phyloP scores from a whole-genome alignment of 2,797 vertebrate genomes.

The Lycodopsis pacificus region DNA sequence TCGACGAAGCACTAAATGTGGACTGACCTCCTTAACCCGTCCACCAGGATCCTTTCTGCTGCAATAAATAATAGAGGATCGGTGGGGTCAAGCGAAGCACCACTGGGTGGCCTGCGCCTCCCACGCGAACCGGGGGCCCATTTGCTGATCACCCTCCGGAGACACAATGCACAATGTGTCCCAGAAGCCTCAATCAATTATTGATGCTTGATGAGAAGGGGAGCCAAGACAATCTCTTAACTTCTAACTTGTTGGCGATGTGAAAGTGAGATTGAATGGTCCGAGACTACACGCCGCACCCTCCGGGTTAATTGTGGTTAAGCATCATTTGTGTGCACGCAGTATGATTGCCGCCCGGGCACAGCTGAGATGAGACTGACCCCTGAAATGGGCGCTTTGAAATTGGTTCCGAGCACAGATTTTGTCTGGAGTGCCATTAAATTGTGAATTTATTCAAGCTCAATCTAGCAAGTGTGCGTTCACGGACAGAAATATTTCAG shows the following conservation, averaged over 20 bases:
- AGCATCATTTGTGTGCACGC: slow-evolving; percentile 74
- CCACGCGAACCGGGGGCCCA: slow-evolving; percentile 46
- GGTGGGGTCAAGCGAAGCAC: slow-evolving; percentile 75
- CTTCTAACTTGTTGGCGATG: slow-evolving; percentile 76
- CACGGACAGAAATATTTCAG: slow-evolving; percentile 41
- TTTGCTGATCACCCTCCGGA: slow-evolving; percentile 70
- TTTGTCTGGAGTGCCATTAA: slow-evolving; percentile 69
- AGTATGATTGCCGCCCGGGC: slow-evolving; percentile 65
- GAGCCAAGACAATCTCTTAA: slow-evolving; percentile 78
- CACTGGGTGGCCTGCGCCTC: slow-evolving; percentile 58
- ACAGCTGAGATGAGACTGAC: slow-evolving; percentile 80
- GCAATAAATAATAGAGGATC: slow-evolving; percentile 93
- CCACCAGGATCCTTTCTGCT: slow-evolving; percentile 76
- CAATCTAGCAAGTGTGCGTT: slow-evolving; percentile 30
- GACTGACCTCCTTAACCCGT: slow-evolving; percentile 87
- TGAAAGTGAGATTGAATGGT: slow-evolving; percentile 80
- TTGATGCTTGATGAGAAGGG: slow-evolving; percentile 83
- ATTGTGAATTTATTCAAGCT: slow-evolving; percentile 63
- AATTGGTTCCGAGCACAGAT: slow-evolving; percentile 70
- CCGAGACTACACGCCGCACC: slow-evolving; percentile 51
- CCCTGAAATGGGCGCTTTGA: slow-evolving; percentile 61
- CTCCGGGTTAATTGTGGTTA: slow-evolving; percentile 83
- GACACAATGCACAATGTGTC: slow-evolving; percentile 74
- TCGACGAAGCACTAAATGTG: slow-evolving; percentile 82
- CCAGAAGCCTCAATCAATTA: slow-evolving; percentile 84